Conservation (phyloP, 2,113 vertebrate genomes). For the Rhynchomys soricoides region DNA sequence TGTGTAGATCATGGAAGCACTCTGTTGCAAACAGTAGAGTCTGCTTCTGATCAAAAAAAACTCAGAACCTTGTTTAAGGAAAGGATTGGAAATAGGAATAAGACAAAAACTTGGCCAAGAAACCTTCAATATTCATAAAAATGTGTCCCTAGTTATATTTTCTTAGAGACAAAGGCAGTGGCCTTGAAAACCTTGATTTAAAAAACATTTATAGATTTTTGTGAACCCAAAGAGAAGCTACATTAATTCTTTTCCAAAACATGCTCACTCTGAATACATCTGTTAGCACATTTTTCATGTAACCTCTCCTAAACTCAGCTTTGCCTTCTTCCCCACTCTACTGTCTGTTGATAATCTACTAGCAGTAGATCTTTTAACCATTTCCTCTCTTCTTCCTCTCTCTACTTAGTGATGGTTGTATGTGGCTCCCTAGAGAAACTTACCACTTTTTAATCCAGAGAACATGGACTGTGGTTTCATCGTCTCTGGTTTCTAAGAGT, state of each 20-base stretch:
- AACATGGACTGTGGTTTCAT: background rate
- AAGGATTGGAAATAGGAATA: background rate
- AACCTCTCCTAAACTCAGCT: background rate
- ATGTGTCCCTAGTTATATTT: background rate
- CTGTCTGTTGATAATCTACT: background rate
- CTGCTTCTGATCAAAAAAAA: background rate
- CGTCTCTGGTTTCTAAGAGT: background rate
- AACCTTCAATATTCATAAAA: background rate
- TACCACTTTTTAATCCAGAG: background rate
- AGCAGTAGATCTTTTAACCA: background rate
- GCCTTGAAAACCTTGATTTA: background rate
- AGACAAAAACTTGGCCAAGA: background rate
- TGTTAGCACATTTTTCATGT: background rate
- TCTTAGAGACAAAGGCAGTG: background rate
- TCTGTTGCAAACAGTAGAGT: background rate
- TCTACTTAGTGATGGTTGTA: background rate
- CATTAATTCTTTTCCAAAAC: background rate
- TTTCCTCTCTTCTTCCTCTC: background rate
- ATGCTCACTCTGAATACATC: background rate
- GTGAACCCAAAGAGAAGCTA: background rate
- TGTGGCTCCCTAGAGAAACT: background rate
- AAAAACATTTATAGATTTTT: background rate
- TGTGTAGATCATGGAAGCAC: background rate
- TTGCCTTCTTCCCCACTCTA: background rate
- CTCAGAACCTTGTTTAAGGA: background rate